Percentiles rank a stretch among this genome's conserved stretches.
Evolutionary conservation across 2,797 vertebrate species (phyloP).

Genomic region (Malurus splendens): DNA sequence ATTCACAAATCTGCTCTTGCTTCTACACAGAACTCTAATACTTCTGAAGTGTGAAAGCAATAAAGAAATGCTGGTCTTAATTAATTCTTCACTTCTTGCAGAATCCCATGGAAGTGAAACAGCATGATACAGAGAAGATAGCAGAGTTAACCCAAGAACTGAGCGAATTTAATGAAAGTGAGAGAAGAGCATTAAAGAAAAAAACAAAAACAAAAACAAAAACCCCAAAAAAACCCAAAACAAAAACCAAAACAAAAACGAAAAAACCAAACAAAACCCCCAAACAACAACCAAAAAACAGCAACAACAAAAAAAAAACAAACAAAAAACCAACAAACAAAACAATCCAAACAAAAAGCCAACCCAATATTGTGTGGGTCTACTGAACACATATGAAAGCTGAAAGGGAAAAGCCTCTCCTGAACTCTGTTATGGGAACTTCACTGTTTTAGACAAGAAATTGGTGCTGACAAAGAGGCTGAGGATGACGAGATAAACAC

Average conservation of each 20-base stretch:
- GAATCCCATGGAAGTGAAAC: not conserved
- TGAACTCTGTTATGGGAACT: not conserved
- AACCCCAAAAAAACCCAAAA: too few species aligned
- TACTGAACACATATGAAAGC: not conserved
- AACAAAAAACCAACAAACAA: too few species aligned
- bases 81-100: not conserved
- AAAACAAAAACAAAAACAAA: not conserved
- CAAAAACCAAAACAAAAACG: not conserved
- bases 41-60: not conserved
- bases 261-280: not conserved
- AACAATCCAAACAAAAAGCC: not conserved
- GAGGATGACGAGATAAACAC: not conserved
- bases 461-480: not conserved
- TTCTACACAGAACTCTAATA: not conserved
- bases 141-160: not conserved
- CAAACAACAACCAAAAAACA: too few species aligned
- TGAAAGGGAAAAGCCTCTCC: not conserved
- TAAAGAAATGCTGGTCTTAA: not conserved
- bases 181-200: not conserved
- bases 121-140: accelerated
- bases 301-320: too few species aligned
- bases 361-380: not conserved
- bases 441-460: not conserved
- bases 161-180: not conserved
- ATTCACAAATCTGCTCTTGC: not conserved